Evolutionary conservation across 2,113 vertebrate genomes (phyloP), one percentile per base, ranked within the genome.

Genomic region (Chrysochloris asiatica): DNA sequence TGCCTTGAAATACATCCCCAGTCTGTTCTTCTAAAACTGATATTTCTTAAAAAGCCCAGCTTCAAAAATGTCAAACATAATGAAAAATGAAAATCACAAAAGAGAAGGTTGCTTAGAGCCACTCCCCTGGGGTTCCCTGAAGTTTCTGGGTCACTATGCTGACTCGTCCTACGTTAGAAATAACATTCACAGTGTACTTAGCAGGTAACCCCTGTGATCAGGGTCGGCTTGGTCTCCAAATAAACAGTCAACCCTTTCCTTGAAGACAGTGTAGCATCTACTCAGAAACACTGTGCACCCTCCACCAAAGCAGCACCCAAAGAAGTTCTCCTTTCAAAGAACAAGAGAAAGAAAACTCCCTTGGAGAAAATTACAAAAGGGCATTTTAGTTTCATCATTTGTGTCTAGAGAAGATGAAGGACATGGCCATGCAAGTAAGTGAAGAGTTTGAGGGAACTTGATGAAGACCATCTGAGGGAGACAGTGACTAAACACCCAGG

Each of bases 41-140:
- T 73, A 24, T 76, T 83, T 94, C 93, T 63, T 91, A 93, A 92
- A 97, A 94, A 95, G 71, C 85, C 82, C 78, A 92, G 82, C 82
- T 88, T 96, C 93, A 95, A 33, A 97, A 96, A 95, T 47, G 90
- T 93, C 96, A 96, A 72, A 93, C 81, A 47, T 95, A 48, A 47
- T 88, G 97, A 94, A 96, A 96, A 94, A 86, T 48, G 75, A 94
- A 97, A 97, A 83, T 92, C 88, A 91, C 89, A 86, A 92, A 22
- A 52, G 89, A 89, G 50, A 41, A 92, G 94, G 81, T 65, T 80
- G 94, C 67, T 93, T 84, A 96, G 45, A 33, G 91, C 89, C 84
- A 95, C 89, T 96, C 91, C 93, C 92, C 94, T 90, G 88, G 93
- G 56, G 82, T 88, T 96, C 80, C 90, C 86, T 96, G 48, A 0